These are phyloP conservation scores for Cephonodes hylas DNA, from an alignment of 2,888 invertebrate genomes.

Conservation along the genomic window DNA sequence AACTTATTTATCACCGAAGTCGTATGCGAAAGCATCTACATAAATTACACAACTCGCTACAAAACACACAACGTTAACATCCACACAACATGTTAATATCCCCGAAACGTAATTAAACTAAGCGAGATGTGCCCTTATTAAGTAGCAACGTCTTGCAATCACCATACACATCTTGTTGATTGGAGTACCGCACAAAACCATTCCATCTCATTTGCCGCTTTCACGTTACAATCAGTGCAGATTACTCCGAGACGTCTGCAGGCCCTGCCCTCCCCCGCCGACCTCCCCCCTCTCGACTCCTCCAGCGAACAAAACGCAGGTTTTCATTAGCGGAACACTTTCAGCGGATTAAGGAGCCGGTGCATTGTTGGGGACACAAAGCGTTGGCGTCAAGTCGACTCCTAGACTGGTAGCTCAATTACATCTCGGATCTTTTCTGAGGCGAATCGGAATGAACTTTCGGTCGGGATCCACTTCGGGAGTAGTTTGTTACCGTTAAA, in stretches of 20 bases:
- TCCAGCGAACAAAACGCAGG: conserved; percentile 16
- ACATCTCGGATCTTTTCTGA: neutral
- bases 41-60: no score
- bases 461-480: neutral
- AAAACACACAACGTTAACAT: neutral
- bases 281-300: neutral
- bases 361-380: conserved; percentile 33
- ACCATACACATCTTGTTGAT: neutral
- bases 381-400: conserved; percentile 24
- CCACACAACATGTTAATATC: neutral
- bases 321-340: conserved; percentile 34
- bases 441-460: neutral
- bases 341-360: conserved; percentile 27
- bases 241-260: conserved; percentile 10
- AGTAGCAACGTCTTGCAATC: neutral
- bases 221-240: conserved; percentile 9
- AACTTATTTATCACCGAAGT: no score
- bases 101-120: neutral
- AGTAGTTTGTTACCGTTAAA: neutral
- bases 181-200: conserved; percentile 4
- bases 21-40: no score
- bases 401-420: conserved; percentile 2
- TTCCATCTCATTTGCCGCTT: conserved; percentile 15
- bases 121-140: neutral
- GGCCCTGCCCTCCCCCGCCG: neutral